Evolutionary conservation across 2,797 vertebrate genomes (phyloP).

Genomic region (Picus viridis): DNA sequence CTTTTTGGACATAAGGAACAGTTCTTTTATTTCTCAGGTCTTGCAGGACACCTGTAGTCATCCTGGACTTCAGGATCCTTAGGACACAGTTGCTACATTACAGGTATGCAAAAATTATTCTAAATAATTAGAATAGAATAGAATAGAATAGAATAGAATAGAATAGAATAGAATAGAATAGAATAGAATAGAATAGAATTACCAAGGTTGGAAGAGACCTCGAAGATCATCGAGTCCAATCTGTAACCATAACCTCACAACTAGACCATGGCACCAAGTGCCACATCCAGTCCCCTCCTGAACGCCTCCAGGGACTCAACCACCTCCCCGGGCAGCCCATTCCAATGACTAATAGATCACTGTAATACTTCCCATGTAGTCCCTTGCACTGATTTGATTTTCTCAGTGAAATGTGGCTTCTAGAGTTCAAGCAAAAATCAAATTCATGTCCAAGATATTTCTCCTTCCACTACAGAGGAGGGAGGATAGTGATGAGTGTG

Average conservation of each 20-base stretch:
- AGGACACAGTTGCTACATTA: not conserved
- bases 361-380: not conserved
- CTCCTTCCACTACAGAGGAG: not conserved
- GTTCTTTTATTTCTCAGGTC: not conserved
- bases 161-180: no score
- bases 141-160: no score
- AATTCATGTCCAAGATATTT: not conserved
- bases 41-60: not conserved
- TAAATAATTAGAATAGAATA: no score
- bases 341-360: no score
- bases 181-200: no score
- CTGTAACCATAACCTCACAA: no score
- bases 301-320: no score
- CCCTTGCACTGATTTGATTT: not conserved
- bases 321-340: no score
- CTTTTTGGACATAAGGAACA: not conserved
- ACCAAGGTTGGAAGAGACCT: no score
- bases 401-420: not conserved
- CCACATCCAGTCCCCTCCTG: no score
- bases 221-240: no score
- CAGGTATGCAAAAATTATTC: not conserved
- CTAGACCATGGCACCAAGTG: no score
- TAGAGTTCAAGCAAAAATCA: not conserved
- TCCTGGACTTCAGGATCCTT: not conserved
- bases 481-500: not conserved